Evolutionary conservation across 2,113 vertebrate species (phyloP).

Genomic region (Acrocephalus kingi): DNA sequence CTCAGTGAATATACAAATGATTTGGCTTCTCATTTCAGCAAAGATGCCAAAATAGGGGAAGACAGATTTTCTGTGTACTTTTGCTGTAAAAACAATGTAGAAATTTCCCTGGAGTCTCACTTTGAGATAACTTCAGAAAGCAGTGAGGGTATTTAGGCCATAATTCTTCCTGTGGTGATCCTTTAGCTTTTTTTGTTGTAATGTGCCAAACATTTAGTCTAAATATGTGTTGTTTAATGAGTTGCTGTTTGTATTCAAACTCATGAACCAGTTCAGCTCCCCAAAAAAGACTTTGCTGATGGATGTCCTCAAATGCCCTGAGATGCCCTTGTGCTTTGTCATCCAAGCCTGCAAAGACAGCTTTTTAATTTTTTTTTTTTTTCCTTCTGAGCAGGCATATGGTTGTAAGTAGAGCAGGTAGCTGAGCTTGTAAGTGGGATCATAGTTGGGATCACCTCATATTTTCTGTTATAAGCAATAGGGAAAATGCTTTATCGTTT

Average conservation of each 20-base stretch:
- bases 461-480: not conserved
- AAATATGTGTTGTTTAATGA: slow-evolving; percentile 50
- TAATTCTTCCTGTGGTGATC: slow-evolving; percentile 52
- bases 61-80: slow-evolving; percentile 47
- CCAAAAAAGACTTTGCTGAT: slow-evolving; percentile 39
- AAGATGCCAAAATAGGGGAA: slow-evolving; percentile 54
- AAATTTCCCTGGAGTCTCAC: not conserved
- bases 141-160: not conserved
- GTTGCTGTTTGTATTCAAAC: slow-evolving; percentile 51
- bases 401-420: slow-evolving; percentile 17
- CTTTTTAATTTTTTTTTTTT: not conserved
- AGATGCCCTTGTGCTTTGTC: not conserved
- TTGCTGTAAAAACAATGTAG: slow-evolving; percentile 38
- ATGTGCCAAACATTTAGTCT: slow-evolving; percentile 40
- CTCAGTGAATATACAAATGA: slow-evolving; percentile 12
- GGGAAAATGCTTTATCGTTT: not conserved
- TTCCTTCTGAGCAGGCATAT: not conserved
- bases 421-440: not conserved
- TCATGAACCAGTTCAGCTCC: slow-evolving; percentile 39
- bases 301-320: slow-evolving; percentile 29
- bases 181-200: slow-evolving; percentile 17
- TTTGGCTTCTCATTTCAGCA: slow-evolving; percentile 32
- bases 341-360: not conserved
- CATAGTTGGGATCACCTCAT: not conserved
- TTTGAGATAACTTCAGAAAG: slow-evolving; percentile 35